Conservation (phyloP, 2,113 vertebrate genomes). For the Cyprinus carpio region DNA sequence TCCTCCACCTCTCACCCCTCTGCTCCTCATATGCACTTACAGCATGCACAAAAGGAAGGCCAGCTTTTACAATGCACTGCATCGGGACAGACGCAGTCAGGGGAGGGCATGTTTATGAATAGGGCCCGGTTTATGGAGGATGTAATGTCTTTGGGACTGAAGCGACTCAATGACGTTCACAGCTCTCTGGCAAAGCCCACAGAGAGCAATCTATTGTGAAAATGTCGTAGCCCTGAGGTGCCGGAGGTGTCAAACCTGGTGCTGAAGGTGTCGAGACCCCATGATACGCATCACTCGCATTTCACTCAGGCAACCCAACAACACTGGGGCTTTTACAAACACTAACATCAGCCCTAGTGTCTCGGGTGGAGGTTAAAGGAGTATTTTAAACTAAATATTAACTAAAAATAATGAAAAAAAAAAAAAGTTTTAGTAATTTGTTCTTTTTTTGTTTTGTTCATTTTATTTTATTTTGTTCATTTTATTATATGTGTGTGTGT, state of each 20-base stretch:
- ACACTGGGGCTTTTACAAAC: not conserved
- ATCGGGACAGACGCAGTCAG: slow-evolving; percentile 15
- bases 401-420: no score
- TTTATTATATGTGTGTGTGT: no score
- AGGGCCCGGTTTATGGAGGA: slow-evolving; percentile 55
- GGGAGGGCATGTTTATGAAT: slow-evolving; percentile 45
- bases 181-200: slow-evolving; percentile 39
- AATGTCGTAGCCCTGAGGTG: slow-evolving; percentile 33
- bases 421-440: no score
- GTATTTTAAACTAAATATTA: not conserved
- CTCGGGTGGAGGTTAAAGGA: not conserved
- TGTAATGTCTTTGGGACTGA: slow-evolving; percentile 40
- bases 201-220: slow-evolving; percentile 35
- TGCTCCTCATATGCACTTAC: slow-evolving; percentile 19
- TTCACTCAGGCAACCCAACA: slow-evolving; percentile 2
- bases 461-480: no score
- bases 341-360: not conserved
- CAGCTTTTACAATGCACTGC: slow-evolving; percentile 50
- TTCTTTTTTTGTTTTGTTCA: no score
- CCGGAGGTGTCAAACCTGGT: slow-evolving; percentile 44
- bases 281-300: slow-evolving; percentile 20
- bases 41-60: slow-evolving; percentile 33
- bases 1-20: slow-evolving; percentile 1
- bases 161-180: slow-evolving; percentile 36
- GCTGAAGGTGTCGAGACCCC: slow-evolving; percentile 24